Evolutionary conservation across 2,113 vertebrate genomes (phyloP).

Genomic region (Apus apus): DNA sequence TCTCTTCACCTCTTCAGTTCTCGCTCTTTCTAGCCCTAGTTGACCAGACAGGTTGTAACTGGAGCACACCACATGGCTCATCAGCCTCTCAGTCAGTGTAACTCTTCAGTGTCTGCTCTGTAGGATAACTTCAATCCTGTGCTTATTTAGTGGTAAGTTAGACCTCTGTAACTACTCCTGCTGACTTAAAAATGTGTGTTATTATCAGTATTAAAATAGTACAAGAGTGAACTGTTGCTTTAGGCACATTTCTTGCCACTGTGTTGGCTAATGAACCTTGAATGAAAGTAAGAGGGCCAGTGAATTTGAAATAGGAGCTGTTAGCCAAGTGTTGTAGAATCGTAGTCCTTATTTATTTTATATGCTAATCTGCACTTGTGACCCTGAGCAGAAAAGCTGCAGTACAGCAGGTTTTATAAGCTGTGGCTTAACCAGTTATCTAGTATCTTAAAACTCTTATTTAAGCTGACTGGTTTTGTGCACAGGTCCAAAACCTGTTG

Average conservation of each 20-base stretch:
- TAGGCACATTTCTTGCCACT: conserved; percentile 38
- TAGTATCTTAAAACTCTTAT: conserved; percentile 13
- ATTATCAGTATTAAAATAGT: conserved; percentile 71
- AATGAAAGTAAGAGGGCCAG: conserved; percentile 50
- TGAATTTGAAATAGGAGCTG: conserved; percentile 21
- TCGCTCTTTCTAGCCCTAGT: not conserved
- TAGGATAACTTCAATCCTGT: not conserved
- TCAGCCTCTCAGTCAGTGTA: not conserved
- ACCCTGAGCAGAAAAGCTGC: conserved; percentile 47
- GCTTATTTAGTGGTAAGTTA: not conserved
- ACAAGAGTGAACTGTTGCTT: conserved; percentile 32
- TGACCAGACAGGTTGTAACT: not conserved
- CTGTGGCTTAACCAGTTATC: conserved; percentile 16
- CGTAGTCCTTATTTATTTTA: conserved; percentile 64
- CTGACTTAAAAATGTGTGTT: not conserved
- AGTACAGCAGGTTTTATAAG: conserved; percentile 28
- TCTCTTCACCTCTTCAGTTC: not conserved
- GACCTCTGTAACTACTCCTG: not conserved
- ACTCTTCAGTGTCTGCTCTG: not conserved
- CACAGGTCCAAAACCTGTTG: conserved; percentile 15
- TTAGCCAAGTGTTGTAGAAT: conserved; percentile 44
- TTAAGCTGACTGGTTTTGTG: conserved; percentile 33
- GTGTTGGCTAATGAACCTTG: conserved; percentile 48
- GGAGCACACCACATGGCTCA: not conserved
- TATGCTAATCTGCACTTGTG: conserved; percentile 37